Base-by-base conservation (phyloP, 2,113 vertebrate species). In the Heteronetta atricapilla region DNA sequence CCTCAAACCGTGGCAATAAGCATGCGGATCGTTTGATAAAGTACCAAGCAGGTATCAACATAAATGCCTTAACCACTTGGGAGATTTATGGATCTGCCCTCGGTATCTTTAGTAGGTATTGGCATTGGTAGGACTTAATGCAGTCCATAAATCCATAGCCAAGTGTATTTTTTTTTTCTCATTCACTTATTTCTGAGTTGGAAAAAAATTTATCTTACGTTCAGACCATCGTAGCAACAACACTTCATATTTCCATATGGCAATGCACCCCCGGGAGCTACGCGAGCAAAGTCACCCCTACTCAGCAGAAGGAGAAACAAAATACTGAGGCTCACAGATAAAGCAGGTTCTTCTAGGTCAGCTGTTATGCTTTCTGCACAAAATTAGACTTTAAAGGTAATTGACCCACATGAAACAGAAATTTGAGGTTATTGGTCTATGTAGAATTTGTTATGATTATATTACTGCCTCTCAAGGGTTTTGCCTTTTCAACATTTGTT, bases 281-380 rank as follows among this genome's bases (percentile, higher is more conserved):
- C 21, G 8, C 0, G 2, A 75, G 70, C 64, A 70, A 62, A 59
- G 77, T 46, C 77, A 67, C 4, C 36, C 13, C 44, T 55, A 6
- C 12, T 19, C 46, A 48, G 74, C 81, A 59, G 42, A 68, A 40
- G 64, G 42, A n/a, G 70, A 59, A 53, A 4, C 4, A 4, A 34
- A 26, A 40, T 28, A 40, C 36, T 17, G 48, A 88, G 31, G n/a
- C 50, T 79, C 72, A 26, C 10, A 18, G 52, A 38, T 4, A 46
- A 82, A 82, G 83, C 62, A n/a, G 33, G 40, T 59, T 56, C 36
- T 91, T 50, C 53, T 12, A 64, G 84, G 56, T 40, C 91, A 91
- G 84, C 36, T 50, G 78, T 53, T 60, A 46, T 3, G 8, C 6
- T 10, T 52, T 31, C 70, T 38, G 70, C 62, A 18, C 70, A 50